Percentiles rank a stretch among this genome's conserved stretches.
phyloP scores from a whole-genome alignment of 1,140 invertebrate genomes.

The Rhopalosiphum maidis region DNA sequence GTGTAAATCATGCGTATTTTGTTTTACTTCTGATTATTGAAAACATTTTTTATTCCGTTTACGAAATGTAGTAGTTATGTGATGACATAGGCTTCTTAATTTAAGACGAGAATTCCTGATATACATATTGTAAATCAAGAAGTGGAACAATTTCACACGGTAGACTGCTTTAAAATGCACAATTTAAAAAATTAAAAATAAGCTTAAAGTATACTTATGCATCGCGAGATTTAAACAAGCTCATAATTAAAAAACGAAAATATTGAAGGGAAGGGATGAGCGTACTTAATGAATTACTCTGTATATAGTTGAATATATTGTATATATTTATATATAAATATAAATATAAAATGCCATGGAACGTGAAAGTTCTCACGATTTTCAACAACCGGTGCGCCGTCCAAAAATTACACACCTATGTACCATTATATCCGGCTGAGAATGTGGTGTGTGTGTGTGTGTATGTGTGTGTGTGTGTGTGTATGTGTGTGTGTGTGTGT shows the following conservation, averaged over 20 bases:
- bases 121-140: too few relatives aligned
- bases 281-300: not conserved
- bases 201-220: not conserved
- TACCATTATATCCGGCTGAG: not conserved
- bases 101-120: not conserved
- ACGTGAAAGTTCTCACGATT: not conserved
- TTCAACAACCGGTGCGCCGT: not conserved
- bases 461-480: not conserved
- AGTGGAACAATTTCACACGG: too few relatives aligned
- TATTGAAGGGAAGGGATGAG: too few relatives aligned
- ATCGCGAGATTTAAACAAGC: not conserved
- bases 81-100: not conserved
- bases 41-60: not conserved
- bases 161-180: too few relatives aligned
- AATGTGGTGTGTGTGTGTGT: not conserved
- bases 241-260: not conserved
- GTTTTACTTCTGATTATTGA: not conserved
- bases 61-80: accelerated
- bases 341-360: not conserved
- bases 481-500: too few relatives aligned
- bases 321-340: not conserved
- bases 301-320: not conserved
- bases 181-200: too few relatives aligned
- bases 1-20: not conserved
- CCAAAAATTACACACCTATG: not conserved